These are phyloP conservation scores for Zaprionus inermis DNA, from an alignment of 1,140 invertebrate species.

Conservation along the genomic window DNA sequence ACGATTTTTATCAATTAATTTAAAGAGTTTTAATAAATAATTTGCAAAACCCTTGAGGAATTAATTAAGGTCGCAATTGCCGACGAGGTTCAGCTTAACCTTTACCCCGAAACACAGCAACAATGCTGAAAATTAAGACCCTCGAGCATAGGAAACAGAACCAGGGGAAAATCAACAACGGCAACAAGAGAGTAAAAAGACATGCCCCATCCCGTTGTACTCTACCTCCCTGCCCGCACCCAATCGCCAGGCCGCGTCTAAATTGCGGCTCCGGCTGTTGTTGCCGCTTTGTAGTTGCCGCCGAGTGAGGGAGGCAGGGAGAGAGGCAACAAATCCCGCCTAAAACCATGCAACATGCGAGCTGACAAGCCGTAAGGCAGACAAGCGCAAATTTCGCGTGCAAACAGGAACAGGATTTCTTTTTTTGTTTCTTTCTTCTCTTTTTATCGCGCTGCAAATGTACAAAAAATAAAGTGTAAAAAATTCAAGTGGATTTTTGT, in stretches of 20 bases:
- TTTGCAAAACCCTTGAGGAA: constrained; percentile 28
- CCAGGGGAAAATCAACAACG: constrained; percentile 15
- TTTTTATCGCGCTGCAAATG: constrained; percentile 54
- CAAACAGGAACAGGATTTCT: constrained; percentile 66
- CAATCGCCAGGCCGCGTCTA: constrained; percentile 52
- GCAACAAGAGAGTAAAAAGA: constrained; percentile 38
- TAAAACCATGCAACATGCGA: constrained; percentile 82
- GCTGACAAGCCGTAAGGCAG: constrained; percentile 81
- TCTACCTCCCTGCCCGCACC: constrained; percentile 7
- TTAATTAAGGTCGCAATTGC: constrained; percentile 56
- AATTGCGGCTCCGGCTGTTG: constrained; percentile 69
- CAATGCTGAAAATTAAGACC: constrained; percentile 76
- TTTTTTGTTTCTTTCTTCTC: constrained; percentile 15
- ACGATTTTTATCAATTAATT: constrained; percentile 11
- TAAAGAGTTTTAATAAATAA: constrained; percentile 11
- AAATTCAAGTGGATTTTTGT: constrained; percentile 83
- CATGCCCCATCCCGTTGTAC: constrained; percentile 10
- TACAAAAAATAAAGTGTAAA: constrained; percentile 81
- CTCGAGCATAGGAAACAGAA: constrained; percentile 46
- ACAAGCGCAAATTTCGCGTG: constrained; percentile 81
- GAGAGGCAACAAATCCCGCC: constrained; percentile 70
- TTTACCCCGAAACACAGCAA: constrained; percentile 52
- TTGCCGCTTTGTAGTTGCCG: constrained; percentile 69
- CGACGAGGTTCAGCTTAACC: constrained; percentile 51
- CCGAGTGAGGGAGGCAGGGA: background rate